Percentiles rank a stretch among this genome's conserved stretches.
phyloP scores from a whole-genome alignment of 1,140 invertebrate species.

The Macrobrachium nipponense region DNA sequence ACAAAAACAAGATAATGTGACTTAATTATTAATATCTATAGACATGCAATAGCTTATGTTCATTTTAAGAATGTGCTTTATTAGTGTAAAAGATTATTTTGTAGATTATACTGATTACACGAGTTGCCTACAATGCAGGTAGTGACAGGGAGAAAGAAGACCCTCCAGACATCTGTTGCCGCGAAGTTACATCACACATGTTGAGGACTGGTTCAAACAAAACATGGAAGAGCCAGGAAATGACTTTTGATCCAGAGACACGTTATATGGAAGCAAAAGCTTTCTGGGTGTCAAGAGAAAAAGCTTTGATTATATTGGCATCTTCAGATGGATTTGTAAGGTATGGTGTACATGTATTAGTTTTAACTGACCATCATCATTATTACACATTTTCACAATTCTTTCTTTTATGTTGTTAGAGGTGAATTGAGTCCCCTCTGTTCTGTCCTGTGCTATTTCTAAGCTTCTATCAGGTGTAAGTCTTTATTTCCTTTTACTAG shows the following conservation, averaged over 20 bases:
- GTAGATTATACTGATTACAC: background rate
- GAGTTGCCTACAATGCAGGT: background rate
- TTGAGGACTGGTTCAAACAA: slow-evolving; percentile 43
- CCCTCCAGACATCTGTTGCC: background rate
- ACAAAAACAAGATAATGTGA: too few relatives aligned
- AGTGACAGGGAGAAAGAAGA: background rate
- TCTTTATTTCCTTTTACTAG: too few relatives aligned
- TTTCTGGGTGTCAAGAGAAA: slow-evolving; percentile 40
- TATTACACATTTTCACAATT: background rate
- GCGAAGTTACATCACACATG: slow-evolving; percentile 48
- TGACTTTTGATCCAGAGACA: slow-evolving; percentile 49
- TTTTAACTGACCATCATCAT: background rate
- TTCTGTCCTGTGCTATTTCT: too few relatives aligned
- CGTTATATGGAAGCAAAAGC: slow-evolving; percentile 46
- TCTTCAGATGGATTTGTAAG: slow-evolving; percentile 50
- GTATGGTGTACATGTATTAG: slow-evolving; percentile 3
- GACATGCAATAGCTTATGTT: too few relatives aligned
- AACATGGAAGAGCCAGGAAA: slow-evolving; percentile 44
- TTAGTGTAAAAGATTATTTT: too few relatives aligned
- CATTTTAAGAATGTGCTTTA: too few relatives aligned
- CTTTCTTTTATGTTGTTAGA: background rate
- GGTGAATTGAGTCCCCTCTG: too few relatives aligned
- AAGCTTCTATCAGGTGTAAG: too few relatives aligned
- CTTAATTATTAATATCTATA: too few relatives aligned
- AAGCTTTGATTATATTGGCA: slow-evolving; percentile 31